Evolutionary conservation across 2,797 vertebrate species (phyloP), one percentile per base, ranked within the genome.

Genomic region (Brachyrhaphis roseni): DNA sequence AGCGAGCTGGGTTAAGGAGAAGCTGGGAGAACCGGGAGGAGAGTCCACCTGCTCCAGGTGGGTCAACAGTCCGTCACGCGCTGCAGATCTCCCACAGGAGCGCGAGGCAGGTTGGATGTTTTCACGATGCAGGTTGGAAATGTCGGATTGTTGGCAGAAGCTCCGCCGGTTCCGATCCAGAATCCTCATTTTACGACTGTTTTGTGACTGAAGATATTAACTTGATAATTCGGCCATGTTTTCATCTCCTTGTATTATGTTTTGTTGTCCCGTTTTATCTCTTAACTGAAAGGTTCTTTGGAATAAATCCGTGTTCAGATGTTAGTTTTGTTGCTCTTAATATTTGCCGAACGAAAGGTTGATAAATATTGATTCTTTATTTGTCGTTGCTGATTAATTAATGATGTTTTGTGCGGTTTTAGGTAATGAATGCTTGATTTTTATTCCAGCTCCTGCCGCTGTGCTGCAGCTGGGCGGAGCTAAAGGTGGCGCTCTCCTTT

Each of bases 401-500:
- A 1, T 18, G 8, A 10, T 49, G 12, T 34, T 8, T 43, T 15
- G 8, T 16, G 3, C 26, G 7, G 39, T 23, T 75, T 18, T 5
- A 3, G 1, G 53, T 16, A 1, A 26, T 28, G 20, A 10, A 72
- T 2, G 43, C 28, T 47, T 72, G 70, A 47, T 72, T 31, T 0
- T 12, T 0, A 3, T 12, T 26, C 11, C 36, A 41, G 18, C 16
- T 23, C 18, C 64, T 20, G 36, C 36, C 36, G 18, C 64, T 2
- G 5, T 26, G 23, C 31, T 71, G 57, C 39, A 0, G 75, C 76
- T n/a, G 87, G 87, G 85, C 86, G 88, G 86, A 85, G 86, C 82
- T 80, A 2, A n/a, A 1, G 55, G 51, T 36, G 80, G 81, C 51
- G 85, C 89, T 88, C 85, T 92, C 0, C 1, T 13, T 26, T 59